Evolutionary conservation across 1,140 invertebrate species (phyloP).

Genomic region (Bombyx mandarina): DNA sequence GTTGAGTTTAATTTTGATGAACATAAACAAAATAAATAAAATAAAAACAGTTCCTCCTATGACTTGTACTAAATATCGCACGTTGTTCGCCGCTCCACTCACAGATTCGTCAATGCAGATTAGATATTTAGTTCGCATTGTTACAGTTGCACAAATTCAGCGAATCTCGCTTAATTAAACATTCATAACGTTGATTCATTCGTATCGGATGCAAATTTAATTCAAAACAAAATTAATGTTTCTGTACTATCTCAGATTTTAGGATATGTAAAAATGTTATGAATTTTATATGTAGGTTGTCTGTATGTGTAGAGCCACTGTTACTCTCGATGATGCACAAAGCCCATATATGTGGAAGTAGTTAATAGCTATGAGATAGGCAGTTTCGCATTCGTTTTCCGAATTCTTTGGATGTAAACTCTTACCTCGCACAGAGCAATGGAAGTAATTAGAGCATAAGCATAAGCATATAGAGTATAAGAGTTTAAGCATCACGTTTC

Average conservation of each 20-base stretch:
- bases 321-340: not conserved
- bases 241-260: not conserved
- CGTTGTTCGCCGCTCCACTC: conserved; percentile 8
- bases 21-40: too few species aligned
- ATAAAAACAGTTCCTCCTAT: not conserved
- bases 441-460: too few species aligned
- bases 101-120: conserved; percentile 10
- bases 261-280: not conserved
- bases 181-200: conserved; percentile 2
- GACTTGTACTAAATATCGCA: not conserved
- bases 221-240: too few species aligned
- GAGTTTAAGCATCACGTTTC: too few species aligned
- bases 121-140: conserved; percentile 8
- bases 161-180: not conserved
- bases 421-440: too few species aligned
- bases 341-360: not conserved
- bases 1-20: too few species aligned
- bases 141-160: conserved; percentile 8
- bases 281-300: not conserved
- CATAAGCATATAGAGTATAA: too few species aligned
- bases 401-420: too few species aligned
- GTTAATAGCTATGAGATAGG: too few species aligned
- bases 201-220: not conserved
- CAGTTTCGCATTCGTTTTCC: too few species aligned
- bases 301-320: not conserved